A percentile compares a stretch with the other conserved stretches of the same genome.
phyloP scores from a whole-genome alignment of 2,797 vertebrate species.

The Semaprochilodus insignis region DNA sequence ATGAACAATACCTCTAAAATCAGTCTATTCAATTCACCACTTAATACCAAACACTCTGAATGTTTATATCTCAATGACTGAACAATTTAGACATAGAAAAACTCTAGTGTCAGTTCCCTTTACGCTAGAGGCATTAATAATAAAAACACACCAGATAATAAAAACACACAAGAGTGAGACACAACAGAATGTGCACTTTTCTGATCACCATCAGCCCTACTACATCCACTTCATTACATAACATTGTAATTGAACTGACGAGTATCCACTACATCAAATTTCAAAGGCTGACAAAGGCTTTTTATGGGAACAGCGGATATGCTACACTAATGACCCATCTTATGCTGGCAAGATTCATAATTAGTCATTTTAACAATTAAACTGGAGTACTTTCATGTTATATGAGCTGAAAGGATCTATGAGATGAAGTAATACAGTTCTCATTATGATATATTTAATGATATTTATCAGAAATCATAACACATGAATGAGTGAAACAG shows the following conservation, averaged over 20 bases:
- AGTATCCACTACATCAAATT: background rate
- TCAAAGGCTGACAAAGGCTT: background rate
- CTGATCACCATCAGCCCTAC: background rate
- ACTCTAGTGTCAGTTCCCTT: too few relatives aligned
- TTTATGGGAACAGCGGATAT: background rate
- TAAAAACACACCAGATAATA: background rate
- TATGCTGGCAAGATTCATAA: background rate
- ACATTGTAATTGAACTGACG: background rate
- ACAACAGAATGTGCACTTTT: background rate
- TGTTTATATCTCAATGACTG: too few relatives aligned
- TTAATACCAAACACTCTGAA: too few relatives aligned
- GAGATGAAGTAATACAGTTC: background rate
- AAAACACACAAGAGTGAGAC: background rate
- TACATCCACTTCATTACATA: constrained; percentile 21
- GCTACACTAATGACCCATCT: background rate
- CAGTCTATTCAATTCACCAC: too few relatives aligned
- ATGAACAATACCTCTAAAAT: too few relatives aligned
- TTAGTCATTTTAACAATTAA: constrained; percentile 1
- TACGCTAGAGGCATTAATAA: background rate
- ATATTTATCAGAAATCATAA: too few relatives aligned
- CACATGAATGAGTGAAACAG: too few relatives aligned
- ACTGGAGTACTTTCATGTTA: background rate
- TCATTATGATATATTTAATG: too few relatives aligned
- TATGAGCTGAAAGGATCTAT: background rate
- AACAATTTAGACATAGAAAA: too few relatives aligned